Evolutionary conservation across 2,113 vertebrate species (phyloP).

Genomic region (Archilochus colubris): DNA sequence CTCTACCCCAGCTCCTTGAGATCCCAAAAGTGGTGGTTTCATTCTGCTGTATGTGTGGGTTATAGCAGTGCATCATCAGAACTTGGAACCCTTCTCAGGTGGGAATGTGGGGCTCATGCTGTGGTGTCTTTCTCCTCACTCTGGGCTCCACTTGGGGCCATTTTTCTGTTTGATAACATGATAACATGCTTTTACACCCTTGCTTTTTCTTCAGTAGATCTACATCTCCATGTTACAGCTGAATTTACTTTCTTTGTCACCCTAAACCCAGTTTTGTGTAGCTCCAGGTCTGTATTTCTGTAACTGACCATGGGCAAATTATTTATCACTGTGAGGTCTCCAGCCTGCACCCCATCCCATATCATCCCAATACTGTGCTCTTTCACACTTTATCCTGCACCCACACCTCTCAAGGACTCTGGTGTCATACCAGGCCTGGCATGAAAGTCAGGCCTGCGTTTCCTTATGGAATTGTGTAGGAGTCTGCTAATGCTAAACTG

Average conservation of each 20-base stretch:
- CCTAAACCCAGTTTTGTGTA: neutral
- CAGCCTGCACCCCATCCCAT: neutral
- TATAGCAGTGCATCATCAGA: neutral
- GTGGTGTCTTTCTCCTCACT: neutral
- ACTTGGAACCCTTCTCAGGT: neutral
- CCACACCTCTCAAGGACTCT: neutral
- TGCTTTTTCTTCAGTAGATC: neutral
- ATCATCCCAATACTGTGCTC: neutral
- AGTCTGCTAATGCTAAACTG: neutral
- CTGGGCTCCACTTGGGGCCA: accelerated
- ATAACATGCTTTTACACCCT: neutral
- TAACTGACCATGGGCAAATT: neutral
- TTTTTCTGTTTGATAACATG: neutral
- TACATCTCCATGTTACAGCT: neutral
- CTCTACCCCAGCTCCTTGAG: neutral
- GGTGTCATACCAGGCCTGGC: neutral
- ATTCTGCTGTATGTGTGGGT: accelerated
- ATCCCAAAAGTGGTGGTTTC: neutral
- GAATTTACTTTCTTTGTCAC: neutral
- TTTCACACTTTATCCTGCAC: neutral
- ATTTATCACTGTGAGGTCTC: neutral
- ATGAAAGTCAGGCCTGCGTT: neutral
- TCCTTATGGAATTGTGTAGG: neutral
- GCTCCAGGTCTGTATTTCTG: neutral
- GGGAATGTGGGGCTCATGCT: neutral